Evolutionary conservation across 2,888 invertebrate species (phyloP), one percentile per base, ranked within the genome.

Genomic region (Dioctria linearis): DNA sequence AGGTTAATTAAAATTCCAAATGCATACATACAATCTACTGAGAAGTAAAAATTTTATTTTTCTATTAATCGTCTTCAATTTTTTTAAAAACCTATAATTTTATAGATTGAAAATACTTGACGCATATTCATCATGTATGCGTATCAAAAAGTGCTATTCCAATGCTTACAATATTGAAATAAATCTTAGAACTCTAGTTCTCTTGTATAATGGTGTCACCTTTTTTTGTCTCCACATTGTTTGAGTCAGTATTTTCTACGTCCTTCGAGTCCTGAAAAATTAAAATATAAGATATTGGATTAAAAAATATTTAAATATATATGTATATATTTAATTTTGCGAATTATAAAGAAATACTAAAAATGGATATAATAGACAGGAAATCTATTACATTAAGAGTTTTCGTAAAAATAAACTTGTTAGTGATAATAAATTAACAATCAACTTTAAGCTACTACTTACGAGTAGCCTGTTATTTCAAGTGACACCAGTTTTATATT

Each of bases 181-280:
- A 65, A 65, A n/a, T 42, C 11, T 5, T 11, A 11, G 6, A 69
- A 39, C 5, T 37, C 51, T 25, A 69, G 25, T 69, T 69, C 37
- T 51, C 49, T 9, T 54, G 49, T 11, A 13, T 39, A 69, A 43
- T 25, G 8, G 39, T 4, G 25, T 69, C 69, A 5, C 37, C 69
- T 39, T 37, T 69, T 9, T 39, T 39, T 39, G 51, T 51, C 37
- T 69, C 69, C 49, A 69, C 69, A 39, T 69, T 69, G 37, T 69
- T 69, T 25, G 51, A 69, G 37, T 69, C 69, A 4, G 51, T 69
- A 69, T 69, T 69, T 39, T 69, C 69, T 4, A 46, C 42, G n/a
- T 67, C 67, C 42, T 67, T 67, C 25, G 46, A 8, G 43, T 67
- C 49, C 6, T 46, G 25, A 25, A 25, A 25, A 25, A 25, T 1